Conservation (phyloP, 2,888 invertebrate species). For the Oegoconia quadripuncta region DNA sequence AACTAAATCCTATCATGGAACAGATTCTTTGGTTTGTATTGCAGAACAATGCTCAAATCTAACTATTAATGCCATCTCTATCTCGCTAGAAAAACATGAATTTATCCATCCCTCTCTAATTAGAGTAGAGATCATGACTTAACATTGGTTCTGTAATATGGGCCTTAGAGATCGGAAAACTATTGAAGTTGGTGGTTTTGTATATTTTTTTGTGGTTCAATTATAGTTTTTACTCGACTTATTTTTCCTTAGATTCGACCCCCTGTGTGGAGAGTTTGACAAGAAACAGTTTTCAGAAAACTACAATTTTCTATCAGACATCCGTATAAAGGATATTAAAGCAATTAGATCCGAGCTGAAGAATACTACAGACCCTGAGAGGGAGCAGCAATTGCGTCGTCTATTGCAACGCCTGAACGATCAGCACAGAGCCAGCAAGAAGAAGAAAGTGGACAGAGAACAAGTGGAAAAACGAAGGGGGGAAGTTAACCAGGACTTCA, state of each 20-base stretch:
- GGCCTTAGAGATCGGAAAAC: too few species aligned
- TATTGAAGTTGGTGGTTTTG: too few species aligned
- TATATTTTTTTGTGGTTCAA: too few species aligned
- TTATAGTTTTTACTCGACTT: too few species aligned
- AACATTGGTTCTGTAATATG: too few species aligned
- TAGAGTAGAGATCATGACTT: too few species aligned
- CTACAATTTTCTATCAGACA: slow-evolving; percentile 87
- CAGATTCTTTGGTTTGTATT: too few species aligned
- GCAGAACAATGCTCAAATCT: too few species aligned
- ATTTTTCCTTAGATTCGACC: slow-evolving; percentile 95
- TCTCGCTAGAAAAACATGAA: too few species aligned
- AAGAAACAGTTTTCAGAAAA: slow-evolving; percentile 85
- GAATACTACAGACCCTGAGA: slow-evolving; percentile 80
- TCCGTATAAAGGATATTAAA: slow-evolving; percentile 84
- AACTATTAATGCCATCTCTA: too few species aligned
- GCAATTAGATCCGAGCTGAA: slow-evolving; percentile 81
- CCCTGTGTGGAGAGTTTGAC: slow-evolving; percentile 88
- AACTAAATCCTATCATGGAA: too few species aligned
- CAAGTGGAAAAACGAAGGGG: slow-evolving; percentile 77
- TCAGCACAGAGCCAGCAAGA: slow-evolving; percentile 83
- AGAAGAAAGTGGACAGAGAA: slow-evolving; percentile 74
- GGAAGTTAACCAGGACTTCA: slow-evolving; percentile 72
- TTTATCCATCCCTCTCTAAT: too few species aligned
- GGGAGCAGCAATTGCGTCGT: slow-evolving; percentile 82
- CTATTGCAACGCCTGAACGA: slow-evolving; percentile 88